A percentile compares a stretch with the other conserved stretches of the same genome.
Conservation (phyloP, 2,113 vertebrate species). For the Neofelis nebulosa region DNA sequence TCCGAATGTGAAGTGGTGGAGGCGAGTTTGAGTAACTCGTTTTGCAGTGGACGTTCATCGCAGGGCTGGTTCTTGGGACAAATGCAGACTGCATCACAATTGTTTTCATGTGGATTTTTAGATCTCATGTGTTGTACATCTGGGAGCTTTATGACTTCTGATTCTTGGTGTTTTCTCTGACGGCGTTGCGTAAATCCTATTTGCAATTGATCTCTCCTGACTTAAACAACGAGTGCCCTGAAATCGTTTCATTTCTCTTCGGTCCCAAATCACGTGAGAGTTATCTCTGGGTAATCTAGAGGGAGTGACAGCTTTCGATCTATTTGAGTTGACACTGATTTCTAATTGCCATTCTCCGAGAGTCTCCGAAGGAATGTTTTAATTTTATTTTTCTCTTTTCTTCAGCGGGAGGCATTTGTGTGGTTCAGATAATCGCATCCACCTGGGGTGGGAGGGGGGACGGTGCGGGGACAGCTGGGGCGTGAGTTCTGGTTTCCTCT, state of each 20-base stretch:
- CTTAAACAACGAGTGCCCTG: not conserved
- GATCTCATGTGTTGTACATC: not conserved
- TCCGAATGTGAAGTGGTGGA: not conserved
- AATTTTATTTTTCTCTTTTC: not conserved
- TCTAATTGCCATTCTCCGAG: not conserved
- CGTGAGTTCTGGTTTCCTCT: not conserved
- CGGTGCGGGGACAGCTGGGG: not conserved
- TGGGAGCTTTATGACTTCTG: not conserved
- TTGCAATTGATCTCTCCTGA: not conserved
- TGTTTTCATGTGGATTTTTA: not conserved
- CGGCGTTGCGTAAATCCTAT: not conserved
- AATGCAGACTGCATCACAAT: not conserved
- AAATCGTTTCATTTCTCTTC: conserved; percentile 3
- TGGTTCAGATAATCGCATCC: not conserved
- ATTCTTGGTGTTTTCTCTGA: not conserved
- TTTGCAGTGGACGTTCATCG: too few relatives aligned
- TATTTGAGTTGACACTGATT: not conserved
- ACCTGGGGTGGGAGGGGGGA: too few relatives aligned
- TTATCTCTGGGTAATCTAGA: not conserved
- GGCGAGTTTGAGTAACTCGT: not conserved
- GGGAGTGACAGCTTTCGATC: not conserved
- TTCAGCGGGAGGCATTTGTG: not conserved
- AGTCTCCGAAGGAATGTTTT: not conserved
- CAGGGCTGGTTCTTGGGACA: not conserved
- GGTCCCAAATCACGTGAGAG: not conserved